Evolutionary conservation across 2,888 invertebrate species (phyloP).

Genomic region (Athetis lepigone): DNA sequence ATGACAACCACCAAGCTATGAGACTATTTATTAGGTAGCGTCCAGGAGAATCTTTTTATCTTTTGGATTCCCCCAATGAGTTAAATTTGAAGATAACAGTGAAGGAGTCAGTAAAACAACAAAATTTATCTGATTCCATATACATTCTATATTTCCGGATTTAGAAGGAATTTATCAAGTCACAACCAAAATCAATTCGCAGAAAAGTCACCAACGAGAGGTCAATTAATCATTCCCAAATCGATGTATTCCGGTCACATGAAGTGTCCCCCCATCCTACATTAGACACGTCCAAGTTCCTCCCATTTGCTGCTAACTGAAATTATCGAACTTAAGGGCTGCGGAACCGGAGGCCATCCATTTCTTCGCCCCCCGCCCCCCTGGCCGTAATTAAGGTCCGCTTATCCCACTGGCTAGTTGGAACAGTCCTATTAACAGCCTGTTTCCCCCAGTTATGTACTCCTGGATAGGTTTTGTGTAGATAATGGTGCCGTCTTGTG

Average conservation of each 20-base stretch:
- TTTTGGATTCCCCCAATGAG: no score
- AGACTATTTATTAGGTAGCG: no score
- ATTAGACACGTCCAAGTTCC: conserved; percentile 71
- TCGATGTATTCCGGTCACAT: conserved; percentile 49
- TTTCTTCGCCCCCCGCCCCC: conserved; percentile 66
- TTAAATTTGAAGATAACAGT: no score
- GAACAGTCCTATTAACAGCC: conserved; percentile 64
- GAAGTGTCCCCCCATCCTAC: conserved; percentile 62
- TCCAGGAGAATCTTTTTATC: no score
- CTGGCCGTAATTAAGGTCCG: conserved; percentile 72
- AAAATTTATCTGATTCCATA: no score
- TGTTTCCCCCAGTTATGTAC: conserved; percentile 56
- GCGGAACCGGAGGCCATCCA: conserved; percentile 72
- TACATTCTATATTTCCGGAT: background rate
- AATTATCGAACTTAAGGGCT: conserved; percentile 76
- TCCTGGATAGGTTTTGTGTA: conserved; percentile 41
- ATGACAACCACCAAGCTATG: no score
- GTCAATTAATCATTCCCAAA: conserved; percentile 37
- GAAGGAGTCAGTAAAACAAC: no score
- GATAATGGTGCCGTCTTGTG: conserved; percentile 15
- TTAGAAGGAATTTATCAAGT: background rate
- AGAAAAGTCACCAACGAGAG: conserved; percentile 13
- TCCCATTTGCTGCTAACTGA: conserved; percentile 76
- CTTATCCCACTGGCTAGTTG: conserved; percentile 69
- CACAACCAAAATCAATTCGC: background rate